Conservation (phyloP, 2,113 vertebrate species). For the Periophthalmus modestus region DNA sequence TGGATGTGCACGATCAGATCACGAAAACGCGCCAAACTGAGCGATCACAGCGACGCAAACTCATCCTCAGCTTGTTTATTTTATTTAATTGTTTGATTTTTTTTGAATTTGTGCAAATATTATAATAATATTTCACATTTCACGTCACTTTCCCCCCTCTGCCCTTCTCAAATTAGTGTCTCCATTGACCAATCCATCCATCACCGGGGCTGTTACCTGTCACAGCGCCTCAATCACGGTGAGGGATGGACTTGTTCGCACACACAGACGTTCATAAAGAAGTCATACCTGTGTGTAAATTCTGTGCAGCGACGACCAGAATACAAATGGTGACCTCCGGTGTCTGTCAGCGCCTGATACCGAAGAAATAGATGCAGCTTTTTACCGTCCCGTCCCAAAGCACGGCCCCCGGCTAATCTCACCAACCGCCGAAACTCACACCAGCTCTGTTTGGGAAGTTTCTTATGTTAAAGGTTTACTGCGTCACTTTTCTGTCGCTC, state of each 20-base stretch:
- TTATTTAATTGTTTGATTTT: not conserved
- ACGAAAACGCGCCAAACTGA: not conserved
- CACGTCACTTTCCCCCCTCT: conserved; percentile 2
- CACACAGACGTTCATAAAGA: conserved; percentile 33
- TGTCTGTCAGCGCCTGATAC: conserved; percentile 39
- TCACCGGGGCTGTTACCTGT: conserved; percentile 33
- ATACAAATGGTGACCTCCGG: conserved; percentile 63
- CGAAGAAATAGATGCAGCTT: conserved; percentile 40
- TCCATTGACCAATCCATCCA: conserved; percentile 43
- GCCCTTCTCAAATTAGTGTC: conserved; percentile 35
- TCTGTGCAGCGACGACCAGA: conserved; percentile 30
- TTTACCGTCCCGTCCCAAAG: conserved; percentile 17
- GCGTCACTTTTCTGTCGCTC: not conserved
- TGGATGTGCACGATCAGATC: conserved; percentile 39
- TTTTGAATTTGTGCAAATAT: conserved; percentile 8
- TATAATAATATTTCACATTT: conserved; percentile 7
- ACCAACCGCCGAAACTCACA: not conserved
- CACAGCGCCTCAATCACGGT: conserved; percentile 39
- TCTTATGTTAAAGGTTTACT: no score
- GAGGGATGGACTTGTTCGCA: conserved; percentile 37
- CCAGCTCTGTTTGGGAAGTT: not conserved
- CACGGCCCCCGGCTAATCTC: conserved; percentile 33
- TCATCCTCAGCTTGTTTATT: not conserved
- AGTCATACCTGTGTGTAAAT: conserved; percentile 55
- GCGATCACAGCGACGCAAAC: not conserved